phyloP scores from a whole-genome alignment of 2,113 vertebrate genomes.

The Antidorcas marsupialis region DNA sequence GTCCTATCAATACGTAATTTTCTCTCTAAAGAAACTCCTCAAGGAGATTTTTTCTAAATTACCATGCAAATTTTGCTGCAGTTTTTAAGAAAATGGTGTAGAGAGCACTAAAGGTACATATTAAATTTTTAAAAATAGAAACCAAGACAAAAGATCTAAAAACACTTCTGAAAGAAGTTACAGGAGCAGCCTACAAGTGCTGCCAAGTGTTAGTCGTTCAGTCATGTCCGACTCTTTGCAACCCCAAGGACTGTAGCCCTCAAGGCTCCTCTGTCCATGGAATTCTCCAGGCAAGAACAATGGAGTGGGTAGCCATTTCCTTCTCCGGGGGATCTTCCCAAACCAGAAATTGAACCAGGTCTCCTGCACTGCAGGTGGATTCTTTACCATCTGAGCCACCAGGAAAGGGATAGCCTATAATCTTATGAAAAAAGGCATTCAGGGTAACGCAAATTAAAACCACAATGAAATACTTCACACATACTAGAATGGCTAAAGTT shows the following conservation, averaged over 20 bases:
- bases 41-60: neutral
- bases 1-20: neutral
- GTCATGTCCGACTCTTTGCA: neutral
- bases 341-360: neutral
- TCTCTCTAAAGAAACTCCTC: neutral
- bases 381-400: neutral
- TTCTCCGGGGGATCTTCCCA: neutral
- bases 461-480: neutral
- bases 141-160: neutral
- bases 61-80: neutral
- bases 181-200: neutral
- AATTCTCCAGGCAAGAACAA: neutral
- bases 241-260: neutral
- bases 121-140: neutral
- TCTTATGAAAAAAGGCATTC: neutral
- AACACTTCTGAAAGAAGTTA: neutral
- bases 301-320: neutral
- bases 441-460: conserved; percentile 4
- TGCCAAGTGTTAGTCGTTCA: neutral
- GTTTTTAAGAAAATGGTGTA: neutral
- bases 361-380: neutral
- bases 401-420: neutral
- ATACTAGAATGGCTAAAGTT: neutral
- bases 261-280: neutral
- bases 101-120: neutral